Evolutionary conservation across 2,888 invertebrate genomes (phyloP).

Genomic region (Adelphocoris suturalis): DNA sequence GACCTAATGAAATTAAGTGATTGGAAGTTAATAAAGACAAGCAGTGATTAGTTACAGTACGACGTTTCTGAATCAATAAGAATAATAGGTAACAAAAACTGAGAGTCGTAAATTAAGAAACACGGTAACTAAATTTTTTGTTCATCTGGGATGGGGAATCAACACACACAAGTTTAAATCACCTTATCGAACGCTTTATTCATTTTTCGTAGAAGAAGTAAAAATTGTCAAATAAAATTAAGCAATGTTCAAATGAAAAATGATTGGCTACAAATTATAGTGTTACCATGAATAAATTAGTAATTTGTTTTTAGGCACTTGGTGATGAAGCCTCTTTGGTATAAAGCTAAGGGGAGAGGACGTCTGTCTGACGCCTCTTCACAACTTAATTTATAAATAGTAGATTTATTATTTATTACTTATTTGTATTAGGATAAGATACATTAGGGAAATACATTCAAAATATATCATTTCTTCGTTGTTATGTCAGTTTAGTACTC

Average conservation of each 20-base stretch:
- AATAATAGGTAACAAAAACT: no score
- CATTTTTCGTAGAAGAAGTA: neutral
- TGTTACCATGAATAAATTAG: constrained; percentile 48
- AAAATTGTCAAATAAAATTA: constrained; percentile 19
- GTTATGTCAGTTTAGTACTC: constrained; percentile 82
- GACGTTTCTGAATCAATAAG: no score
- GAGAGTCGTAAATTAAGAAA: no score
- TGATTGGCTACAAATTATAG: neutral
- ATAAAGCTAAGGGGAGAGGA: constrained; percentile 41
- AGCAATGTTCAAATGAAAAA: constrained; percentile 7
- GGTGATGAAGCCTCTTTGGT: constrained; percentile 69
- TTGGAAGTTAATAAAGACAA: no score
- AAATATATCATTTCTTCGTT: constrained; percentile 39
- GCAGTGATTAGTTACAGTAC: no score
- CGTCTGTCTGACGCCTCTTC: constrained; percentile 23
- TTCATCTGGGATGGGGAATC: no score
- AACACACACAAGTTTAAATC: neutral
- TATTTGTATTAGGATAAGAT: neutral
- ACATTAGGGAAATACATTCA: neutral
- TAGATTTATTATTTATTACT: constrained; percentile 1
- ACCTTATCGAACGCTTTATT: constrained; percentile 27
- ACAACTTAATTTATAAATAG: constrained; percentile 38
- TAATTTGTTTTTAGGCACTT: constrained; percentile 65
- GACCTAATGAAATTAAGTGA: no score
- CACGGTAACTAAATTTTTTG: no score